phyloP scores from a whole-genome alignment of 53 echinoderm and acorn worm species.

The Apostichopus leukothele region DNA sequence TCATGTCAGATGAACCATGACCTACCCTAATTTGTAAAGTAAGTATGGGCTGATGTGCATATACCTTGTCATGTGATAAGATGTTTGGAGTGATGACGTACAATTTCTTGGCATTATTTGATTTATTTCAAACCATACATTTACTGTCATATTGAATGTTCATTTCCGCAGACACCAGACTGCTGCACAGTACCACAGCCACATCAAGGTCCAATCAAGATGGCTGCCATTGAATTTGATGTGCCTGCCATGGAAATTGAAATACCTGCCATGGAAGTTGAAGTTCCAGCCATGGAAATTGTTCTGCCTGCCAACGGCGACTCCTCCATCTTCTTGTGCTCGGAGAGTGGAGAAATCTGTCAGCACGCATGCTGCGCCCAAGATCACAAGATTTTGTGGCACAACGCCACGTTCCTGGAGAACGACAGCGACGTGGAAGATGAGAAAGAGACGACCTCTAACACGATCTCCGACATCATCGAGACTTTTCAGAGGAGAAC shows the following conservation, averaged over 20 bases:
- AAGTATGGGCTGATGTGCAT: no score
- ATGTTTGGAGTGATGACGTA: no score
- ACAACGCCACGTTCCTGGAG: conserved; percentile 26
- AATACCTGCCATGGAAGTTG: conserved; percentile 5
- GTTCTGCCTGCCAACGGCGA: neutral
- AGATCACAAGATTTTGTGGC: conserved; percentile 41
- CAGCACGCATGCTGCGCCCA: conserved; percentile 33
- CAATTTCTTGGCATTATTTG: no score
- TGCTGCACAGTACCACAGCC: neutral
- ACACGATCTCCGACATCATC: conserved; percentile 13
- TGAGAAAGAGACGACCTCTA: conserved; percentile 1
- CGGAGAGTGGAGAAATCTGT: conserved; percentile 27
- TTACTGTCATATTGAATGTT: no score
- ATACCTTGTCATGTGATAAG: no score
- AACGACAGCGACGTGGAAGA: conserved; percentile 45
- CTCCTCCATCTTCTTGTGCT: conserved; percentile 31
- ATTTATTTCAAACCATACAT: no score
- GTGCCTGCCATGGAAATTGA: neutral
- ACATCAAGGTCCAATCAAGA: neutral
- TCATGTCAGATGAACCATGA: no score
- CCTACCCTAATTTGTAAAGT: no score
- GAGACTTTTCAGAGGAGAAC: conserved; percentile 39
- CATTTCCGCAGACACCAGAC: no score
- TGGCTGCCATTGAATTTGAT: conserved; percentile 33
- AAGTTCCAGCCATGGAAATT: neutral